phyloP scores from a whole-genome alignment of 2,113 vertebrate species.

The Vulpes lagopus region DNA sequence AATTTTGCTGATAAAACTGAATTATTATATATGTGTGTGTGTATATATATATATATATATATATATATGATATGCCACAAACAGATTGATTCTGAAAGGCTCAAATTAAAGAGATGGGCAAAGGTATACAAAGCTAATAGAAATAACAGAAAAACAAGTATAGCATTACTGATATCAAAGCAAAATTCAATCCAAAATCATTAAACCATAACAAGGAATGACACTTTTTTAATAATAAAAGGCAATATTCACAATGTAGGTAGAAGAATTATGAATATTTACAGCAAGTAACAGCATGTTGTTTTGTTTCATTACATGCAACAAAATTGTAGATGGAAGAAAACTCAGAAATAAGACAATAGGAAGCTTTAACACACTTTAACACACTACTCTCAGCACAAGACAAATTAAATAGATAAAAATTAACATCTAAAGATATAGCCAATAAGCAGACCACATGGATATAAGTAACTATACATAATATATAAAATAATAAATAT shows the following conservation, averaged over 20 bases:
- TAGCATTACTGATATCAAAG: background rate
- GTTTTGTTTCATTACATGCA: background rate
- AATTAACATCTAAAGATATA: background rate
- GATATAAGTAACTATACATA: background rate
- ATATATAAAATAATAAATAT: background rate
- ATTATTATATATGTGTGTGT: too few relatives aligned
- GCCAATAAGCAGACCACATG: background rate
- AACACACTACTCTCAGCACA: background rate
- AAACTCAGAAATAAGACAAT: background rate
- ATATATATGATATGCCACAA: too few relatives aligned
- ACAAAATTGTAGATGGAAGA: background rate
- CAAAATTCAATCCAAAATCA: background rate
- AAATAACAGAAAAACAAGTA: background rate
- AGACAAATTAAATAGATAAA: background rate
- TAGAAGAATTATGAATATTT: background rate
- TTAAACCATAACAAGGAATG: background rate
- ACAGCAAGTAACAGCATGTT: background rate
- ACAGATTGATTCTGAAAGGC: background rate
- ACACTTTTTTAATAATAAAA: background rate
- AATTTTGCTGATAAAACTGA: background rate
- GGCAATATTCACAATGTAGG: background rate
- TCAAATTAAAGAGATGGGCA: background rate
- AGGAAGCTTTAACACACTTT: background rate
- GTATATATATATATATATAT: too few relatives aligned
- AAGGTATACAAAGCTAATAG: background rate